These are phyloP conservation scores for Drosophila histrio DNA, from an alignment of 2,888 invertebrate species.

Conservation along the genomic window DNA sequence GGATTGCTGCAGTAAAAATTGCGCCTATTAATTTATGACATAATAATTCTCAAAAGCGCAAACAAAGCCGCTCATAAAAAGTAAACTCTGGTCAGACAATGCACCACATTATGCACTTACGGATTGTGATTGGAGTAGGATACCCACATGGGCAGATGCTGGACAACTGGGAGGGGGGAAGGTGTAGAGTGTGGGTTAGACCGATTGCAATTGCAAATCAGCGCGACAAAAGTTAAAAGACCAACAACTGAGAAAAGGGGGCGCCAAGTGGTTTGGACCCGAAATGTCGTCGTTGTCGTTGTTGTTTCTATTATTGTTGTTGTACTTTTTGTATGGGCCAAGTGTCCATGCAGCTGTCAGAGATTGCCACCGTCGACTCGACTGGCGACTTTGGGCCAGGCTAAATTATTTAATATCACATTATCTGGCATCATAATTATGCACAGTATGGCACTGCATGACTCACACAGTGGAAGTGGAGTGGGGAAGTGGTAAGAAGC, in stretches of 20 bases:
- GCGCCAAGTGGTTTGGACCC: slow-evolving; percentile 53
- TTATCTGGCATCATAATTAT: slow-evolving; percentile 83
- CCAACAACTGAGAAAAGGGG: slow-evolving; percentile 51
- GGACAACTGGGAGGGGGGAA: slow-evolving; percentile 12
- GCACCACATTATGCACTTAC: slow-evolving; percentile 63
- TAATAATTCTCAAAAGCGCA: slow-evolving; percentile 78
- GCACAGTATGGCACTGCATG: slow-evolving; percentile 43
- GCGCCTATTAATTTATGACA: slow-evolving; percentile 78
- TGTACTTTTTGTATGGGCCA: slow-evolving; percentile 24
- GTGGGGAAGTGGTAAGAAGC: background rate
- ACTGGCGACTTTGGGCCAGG: slow-evolving; percentile 51
- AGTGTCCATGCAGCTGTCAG: slow-evolving; percentile 76
- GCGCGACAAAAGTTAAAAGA: slow-evolving; percentile 65
- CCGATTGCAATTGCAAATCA: slow-evolving; percentile 64
- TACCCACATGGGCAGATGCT: slow-evolving; percentile 50
- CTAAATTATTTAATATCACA: slow-evolving; percentile 75
- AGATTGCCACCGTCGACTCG: slow-evolving; percentile 66
- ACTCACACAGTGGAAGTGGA: slow-evolving; percentile 38
- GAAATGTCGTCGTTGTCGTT: slow-evolving; percentile 20
- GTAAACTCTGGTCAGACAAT: slow-evolving; percentile 65
- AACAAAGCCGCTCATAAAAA: slow-evolving; percentile 75
- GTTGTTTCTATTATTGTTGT: slow-evolving; percentile 15
- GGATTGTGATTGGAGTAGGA: slow-evolving; percentile 13
- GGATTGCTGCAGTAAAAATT: slow-evolving; percentile 69
- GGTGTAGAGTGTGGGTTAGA: slow-evolving; percentile 21